Base-by-base conservation (phyloP, 2,113 vertebrate species). In the Myanophis thanlyinensis region DNA sequence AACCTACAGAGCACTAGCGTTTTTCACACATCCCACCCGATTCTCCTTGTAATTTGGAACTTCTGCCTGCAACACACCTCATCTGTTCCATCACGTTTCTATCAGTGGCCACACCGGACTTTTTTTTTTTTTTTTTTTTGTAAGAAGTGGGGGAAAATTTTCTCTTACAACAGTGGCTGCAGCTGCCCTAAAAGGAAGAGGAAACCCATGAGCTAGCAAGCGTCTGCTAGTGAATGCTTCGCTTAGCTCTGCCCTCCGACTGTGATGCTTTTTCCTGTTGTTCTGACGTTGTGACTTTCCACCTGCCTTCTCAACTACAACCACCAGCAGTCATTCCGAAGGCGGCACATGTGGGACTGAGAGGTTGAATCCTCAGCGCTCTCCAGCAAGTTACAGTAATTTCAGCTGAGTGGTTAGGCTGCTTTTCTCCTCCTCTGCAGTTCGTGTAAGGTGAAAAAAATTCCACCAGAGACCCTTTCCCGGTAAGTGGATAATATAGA, bases 211-310 rank as follows among this genome's bases (percentile, higher is more conserved):
- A 94, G 95, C 93, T 80, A 12, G 51, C 35, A 89, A 8, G 15
- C 12, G 95, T 96, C 96, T 90, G 87, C 89, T 93, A 73, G 44
- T 90, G 86, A 91, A 1, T 54, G 9, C 54, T 67, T n/a, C 54
- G 1, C 54, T 67, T n/a, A 62, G 86, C 90, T 92, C 15, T 27
- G 91, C 91, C 95, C 96, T 97, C 88, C 95, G 96, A 96, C 98
- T 98, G 89, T 99, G 98, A 99, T 97, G 98, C 90, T 95, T 94
- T 97, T 99, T 99, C 99, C 99, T 99, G 97, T 96, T 96, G 97
- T 97, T 93, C 94, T 97, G 95, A 98, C 94, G 95, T 87, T 95
- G 95, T 97, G 96, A 97, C 95, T 98, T 98, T 99, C 98, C 98
- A 98, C 97, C 97, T 98, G 94, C 97, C 95, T 93, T 96, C 93